phyloP scores from a whole-genome alignment of 2,113 vertebrate genomes.

The Ictalurus punctatus region DNA sequence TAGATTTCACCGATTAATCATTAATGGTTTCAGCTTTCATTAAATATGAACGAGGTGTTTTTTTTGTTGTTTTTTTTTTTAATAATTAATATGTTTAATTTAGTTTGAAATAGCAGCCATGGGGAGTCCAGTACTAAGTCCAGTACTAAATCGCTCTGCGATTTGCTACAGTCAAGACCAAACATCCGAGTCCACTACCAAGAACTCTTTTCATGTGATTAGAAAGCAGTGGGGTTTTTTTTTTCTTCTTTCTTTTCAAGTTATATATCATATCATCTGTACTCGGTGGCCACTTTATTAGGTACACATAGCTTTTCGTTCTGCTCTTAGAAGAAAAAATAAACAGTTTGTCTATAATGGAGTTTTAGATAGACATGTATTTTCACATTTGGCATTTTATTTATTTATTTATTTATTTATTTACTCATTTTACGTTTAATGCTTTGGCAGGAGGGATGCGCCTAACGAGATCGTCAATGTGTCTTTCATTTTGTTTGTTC shows the following conservation, averaged over 20 bases:
- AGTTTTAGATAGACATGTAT: neutral
- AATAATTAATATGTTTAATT: conserved; percentile 15
- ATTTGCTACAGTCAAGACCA: neutral
- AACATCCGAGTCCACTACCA: neutral
- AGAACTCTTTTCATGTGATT: neutral
- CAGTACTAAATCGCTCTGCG: neutral
- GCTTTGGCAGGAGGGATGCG: neutral
- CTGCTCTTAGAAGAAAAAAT: neutral
- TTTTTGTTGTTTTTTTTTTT: neutral
- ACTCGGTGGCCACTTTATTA: neutral
- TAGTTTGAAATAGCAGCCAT: neutral
- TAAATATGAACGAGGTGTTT: conserved; percentile 6
- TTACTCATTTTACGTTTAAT: neutral
- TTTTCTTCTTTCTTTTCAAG: neutral
- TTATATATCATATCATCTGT: neutral
- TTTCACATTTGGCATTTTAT: neutral
- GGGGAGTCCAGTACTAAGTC: neutral
- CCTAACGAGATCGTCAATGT: neutral
- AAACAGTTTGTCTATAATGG: neutral
- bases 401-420: too few species aligned
- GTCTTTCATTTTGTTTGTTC: neutral
- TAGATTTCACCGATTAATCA: neutral
- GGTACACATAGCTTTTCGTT: neutral
- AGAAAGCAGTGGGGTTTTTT: neutral
- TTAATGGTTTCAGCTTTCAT: neutral